These are phyloP conservation scores for Eristalis arbustorum DNA, from an alignment of 2,888 invertebrate genomes.

Conservation along the genomic window DNA sequence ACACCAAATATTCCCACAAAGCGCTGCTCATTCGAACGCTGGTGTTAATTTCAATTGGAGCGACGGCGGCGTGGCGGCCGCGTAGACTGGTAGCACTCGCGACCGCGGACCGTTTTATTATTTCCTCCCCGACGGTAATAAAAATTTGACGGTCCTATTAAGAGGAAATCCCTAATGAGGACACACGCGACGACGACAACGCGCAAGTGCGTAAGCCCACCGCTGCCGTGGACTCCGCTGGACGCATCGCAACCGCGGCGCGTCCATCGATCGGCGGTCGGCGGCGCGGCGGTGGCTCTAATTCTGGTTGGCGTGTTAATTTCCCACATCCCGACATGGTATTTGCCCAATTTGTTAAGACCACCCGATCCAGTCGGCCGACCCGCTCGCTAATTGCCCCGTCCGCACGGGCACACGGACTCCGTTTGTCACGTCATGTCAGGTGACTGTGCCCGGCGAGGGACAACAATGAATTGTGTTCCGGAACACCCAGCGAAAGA, in stretches of 20 bases:
- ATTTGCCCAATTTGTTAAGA: conserved; percentile 56
- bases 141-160: conserved; percentile 67
- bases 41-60: conserved; percentile 69
- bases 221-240: conserved; percentile 65
- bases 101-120: conserved; percentile 57
- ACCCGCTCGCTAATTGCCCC: conserved; percentile 50
- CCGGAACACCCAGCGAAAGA: conserved; percentile 48
- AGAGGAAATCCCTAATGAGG: conserved; percentile 68
- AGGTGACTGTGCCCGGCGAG: background rate
- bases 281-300: conserved; percentile 30
- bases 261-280: background rate
- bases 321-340: conserved; percentile 57
- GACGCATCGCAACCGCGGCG: background rate
- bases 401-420: conserved; percentile 5
- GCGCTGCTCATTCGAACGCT: conserved; percentile 55
- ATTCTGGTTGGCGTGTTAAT: conserved; percentile 63
- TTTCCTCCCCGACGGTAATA: conserved; percentile 47
- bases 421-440: conserved; percentile 48
- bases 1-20: conserved; percentile 21
- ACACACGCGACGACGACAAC: conserved; percentile 50
- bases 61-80: background rate
- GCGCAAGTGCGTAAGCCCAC: conserved; percentile 66
- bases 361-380: conserved; percentile 3
- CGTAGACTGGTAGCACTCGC: conserved; percentile 54
- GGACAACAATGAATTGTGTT: conserved; percentile 45